phyloP scores from a whole-genome alignment of 2,888 invertebrate species.

The Meganola albula region DNA sequence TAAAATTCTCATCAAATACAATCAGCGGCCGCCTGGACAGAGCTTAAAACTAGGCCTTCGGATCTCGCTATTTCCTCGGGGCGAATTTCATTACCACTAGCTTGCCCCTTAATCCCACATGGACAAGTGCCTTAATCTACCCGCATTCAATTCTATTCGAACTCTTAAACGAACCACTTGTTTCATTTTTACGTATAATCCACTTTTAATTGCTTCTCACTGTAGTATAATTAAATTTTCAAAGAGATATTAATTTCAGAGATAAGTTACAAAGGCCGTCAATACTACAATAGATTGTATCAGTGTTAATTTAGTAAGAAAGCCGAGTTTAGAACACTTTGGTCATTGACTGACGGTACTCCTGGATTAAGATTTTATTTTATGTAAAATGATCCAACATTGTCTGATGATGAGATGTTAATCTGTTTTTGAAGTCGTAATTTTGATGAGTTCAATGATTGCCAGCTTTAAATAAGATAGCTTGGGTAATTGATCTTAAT shows the following conservation, averaged over 20 bases:
- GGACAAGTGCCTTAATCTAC: slow-evolving; percentile 70
- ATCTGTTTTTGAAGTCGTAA: slow-evolving; percentile 27
- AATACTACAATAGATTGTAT: slow-evolving; percentile 67
- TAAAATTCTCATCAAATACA: slow-evolving; percentile 75
- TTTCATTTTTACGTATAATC: slow-evolving; percentile 72
- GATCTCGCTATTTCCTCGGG: slow-evolving; percentile 63
- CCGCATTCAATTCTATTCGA: slow-evolving; percentile 63
- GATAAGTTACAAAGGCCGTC: slow-evolving; percentile 59
- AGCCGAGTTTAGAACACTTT: slow-evolving; percentile 46
- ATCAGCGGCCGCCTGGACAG: slow-evolving; percentile 67
- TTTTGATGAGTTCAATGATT: slow-evolving; percentile 14
- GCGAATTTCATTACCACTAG: slow-evolving; percentile 75
- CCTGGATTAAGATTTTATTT: slow-evolving; percentile 35
- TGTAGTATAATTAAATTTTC: slow-evolving; percentile 61
- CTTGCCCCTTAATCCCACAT: slow-evolving; percentile 64
- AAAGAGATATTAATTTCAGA: slow-evolving; percentile 64
- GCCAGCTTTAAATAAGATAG: slow-evolving; percentile 7
- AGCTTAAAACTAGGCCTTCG: slow-evolving; percentile 69
- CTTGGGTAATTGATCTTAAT: too few species aligned
- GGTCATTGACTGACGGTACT: slow-evolving; percentile 52
- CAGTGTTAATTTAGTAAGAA: slow-evolving; percentile 64
- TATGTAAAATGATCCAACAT: slow-evolving; percentile 33
- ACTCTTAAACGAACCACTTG: slow-evolving; percentile 66
- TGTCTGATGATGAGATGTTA: slow-evolving; percentile 29
- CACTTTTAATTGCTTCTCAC: slow-evolving; percentile 69